phyloP scores from a whole-genome alignment of 2,797 vertebrate genomes.

The Amazonetta brasiliensis region DNA sequence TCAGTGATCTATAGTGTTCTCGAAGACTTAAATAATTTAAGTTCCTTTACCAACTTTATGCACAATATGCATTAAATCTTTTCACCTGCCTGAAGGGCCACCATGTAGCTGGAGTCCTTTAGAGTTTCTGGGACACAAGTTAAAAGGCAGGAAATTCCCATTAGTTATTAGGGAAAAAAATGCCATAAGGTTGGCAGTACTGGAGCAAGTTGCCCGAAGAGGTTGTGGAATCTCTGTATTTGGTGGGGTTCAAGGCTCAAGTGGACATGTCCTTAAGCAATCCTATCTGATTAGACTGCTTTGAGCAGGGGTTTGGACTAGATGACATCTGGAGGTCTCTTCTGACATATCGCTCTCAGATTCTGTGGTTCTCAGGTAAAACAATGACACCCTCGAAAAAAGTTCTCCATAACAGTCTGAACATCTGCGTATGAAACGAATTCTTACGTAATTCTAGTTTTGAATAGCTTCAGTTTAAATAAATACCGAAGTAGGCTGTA shows the following conservation, averaged over 20 bases:
- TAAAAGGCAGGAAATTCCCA: neutral
- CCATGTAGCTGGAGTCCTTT: neutral
- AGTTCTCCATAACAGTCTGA: fast-evolving
- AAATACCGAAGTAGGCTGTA: neutral
- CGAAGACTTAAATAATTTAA: neutral
- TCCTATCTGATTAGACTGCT: neutral
- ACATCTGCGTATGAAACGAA: neutral
- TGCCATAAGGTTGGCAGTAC: neutral
- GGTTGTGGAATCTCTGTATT: neutral
- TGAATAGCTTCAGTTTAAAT: neutral
- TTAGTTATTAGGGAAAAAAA: neutral
- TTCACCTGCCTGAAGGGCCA: neutral
- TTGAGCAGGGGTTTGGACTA: neutral
- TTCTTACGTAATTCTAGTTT: neutral
- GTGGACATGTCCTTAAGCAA: neutral
- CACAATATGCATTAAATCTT: neutral
- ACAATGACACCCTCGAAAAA: neutral
- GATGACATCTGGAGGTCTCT: neutral
- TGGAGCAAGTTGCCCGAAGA: neutral
- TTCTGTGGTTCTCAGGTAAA: neutral
- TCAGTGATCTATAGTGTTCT: neutral
- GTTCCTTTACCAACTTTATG: neutral
- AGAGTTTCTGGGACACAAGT: neutral
- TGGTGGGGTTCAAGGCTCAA: neutral
- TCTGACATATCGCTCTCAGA: neutral